Evolutionary conservation across 2,797 vertebrate species (phyloP).

Genomic region (Meda fulgida): DNA sequence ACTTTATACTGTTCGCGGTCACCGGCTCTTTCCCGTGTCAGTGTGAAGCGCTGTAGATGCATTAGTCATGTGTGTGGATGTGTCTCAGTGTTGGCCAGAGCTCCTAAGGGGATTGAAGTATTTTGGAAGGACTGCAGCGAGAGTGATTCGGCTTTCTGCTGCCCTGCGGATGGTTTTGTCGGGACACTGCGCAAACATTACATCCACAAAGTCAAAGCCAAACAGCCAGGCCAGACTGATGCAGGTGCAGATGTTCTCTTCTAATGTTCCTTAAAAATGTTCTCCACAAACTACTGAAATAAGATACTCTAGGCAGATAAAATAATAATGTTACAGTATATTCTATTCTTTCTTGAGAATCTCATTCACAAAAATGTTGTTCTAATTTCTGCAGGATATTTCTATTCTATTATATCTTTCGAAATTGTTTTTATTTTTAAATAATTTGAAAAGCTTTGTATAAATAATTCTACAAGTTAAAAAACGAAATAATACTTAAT

Average conservation of each 20-base stretch:
- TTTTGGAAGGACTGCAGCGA: conserved; percentile 87
- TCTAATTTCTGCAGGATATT: background rate
- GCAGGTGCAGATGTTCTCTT: conserved; percentile 78
- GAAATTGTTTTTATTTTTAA: background rate
- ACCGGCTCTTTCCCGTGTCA: background rate
- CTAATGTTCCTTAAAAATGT: background rate
- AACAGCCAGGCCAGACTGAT: conserved; percentile 88
- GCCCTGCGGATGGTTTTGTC: conserved; percentile 75
- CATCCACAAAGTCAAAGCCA: conserved; percentile 86
- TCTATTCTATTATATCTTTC: background rate
- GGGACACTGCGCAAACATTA: conserved; percentile 80
- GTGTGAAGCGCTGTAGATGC: background rate
- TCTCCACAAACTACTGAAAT: background rate
- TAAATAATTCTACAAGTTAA: background rate
- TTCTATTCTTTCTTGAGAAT: background rate
- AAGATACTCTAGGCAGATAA: too few species aligned
- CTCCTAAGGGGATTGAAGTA: conserved; percentile 78
- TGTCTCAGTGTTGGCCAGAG: conserved; percentile 82
- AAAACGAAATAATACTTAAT: background rate
- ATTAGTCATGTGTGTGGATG: conserved; percentile 20
- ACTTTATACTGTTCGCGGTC: background rate
- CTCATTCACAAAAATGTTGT: background rate
- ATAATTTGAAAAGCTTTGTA: background rate
- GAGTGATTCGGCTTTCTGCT: conserved; percentile 77
- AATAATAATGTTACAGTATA: background rate